phyloP scores from a whole-genome alignment of 2,888 invertebrate species.

The Seladonia tumulorum region DNA sequence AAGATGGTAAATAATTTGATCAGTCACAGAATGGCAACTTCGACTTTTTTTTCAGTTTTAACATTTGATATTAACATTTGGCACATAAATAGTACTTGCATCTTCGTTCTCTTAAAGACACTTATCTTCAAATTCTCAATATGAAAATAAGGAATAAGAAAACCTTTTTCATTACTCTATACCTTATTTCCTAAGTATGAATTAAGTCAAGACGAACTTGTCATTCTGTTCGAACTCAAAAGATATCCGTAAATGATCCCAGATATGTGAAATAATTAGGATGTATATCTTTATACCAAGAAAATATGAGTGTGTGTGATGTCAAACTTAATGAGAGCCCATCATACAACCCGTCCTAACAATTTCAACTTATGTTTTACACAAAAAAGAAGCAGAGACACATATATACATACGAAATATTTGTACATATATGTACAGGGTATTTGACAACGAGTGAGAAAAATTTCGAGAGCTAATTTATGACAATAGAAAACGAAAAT shows the following conservation, averaged over 20 bases:
- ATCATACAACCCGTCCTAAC: constrained; percentile 38
- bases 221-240: constrained; percentile 54
- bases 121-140: constrained; percentile 20
- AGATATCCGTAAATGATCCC: constrained; percentile 39
- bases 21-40: constrained; percentile 71
- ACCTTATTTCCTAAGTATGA: constrained; percentile 32
- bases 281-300: constrained; percentile 44
- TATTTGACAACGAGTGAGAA: background rate
- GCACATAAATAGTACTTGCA: constrained; percentile 69
- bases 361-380: constrained; percentile 29
- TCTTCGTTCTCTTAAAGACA: constrained; percentile 33
- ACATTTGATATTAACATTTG: constrained; percentile 66
- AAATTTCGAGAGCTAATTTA: background rate
- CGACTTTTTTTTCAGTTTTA: constrained; percentile 39
- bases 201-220: constrained; percentile 59
- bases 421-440: background rate
- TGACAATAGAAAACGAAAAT: background rate
- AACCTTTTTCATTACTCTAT: constrained; percentile 18
- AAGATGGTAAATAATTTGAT: constrained; percentile 62
- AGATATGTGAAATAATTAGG: constrained; percentile 53
- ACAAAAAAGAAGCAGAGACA: constrained; percentile 30
- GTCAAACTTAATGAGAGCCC: constrained; percentile 45
- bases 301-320: constrained; percentile 49
- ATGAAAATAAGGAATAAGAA: constrained; percentile 35
- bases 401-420: constrained; percentile 9